These are phyloP conservation scores for Leptodactylus fuscus DNA, from an alignment of 2,113 vertebrate species.

Conservation along the genomic window DNA sequence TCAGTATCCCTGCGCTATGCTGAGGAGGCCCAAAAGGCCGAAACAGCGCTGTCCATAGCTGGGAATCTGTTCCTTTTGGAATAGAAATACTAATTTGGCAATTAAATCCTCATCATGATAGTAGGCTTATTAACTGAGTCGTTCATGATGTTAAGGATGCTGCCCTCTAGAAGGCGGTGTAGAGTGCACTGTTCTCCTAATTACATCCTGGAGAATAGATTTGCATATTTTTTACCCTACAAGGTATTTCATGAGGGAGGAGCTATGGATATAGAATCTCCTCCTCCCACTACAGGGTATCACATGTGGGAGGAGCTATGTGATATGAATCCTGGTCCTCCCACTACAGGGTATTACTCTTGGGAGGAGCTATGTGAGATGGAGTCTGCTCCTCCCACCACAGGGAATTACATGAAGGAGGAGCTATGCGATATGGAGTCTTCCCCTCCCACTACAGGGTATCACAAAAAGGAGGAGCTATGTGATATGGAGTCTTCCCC, in stretches of 20 bases:
- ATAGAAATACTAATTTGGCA: too few relatives aligned
- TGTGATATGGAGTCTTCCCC: not conserved
- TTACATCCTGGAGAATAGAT: too few relatives aligned
- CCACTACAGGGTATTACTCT: not conserved
- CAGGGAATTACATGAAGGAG: not conserved
- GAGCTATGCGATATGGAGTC: not conserved
- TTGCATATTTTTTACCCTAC: not conserved
- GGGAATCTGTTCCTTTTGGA: too few relatives aligned
- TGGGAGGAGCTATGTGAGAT: not conserved
- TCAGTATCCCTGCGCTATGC: too few relatives aligned
- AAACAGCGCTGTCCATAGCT: too few relatives aligned
- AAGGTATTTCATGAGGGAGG: not conserved
- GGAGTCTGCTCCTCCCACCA: not conserved
- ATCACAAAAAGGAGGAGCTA: not conserved
- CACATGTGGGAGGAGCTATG: not conserved
- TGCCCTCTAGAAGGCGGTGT: too few relatives aligned
- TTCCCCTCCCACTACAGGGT: not conserved
- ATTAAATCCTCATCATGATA: too few relatives aligned
- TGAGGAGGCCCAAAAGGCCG: too few relatives aligned
- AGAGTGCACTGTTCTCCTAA: too few relatives aligned
- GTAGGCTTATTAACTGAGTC: too few relatives aligned
- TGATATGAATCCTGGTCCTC: not conserved
- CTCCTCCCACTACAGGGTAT: not conserved
- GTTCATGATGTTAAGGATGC: too few relatives aligned
- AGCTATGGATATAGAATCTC: not conserved